These are phyloP conservation scores for Idaea dimidiata DNA, from an alignment of 2,888 invertebrate genomes.

Conservation along the genomic window DNA sequence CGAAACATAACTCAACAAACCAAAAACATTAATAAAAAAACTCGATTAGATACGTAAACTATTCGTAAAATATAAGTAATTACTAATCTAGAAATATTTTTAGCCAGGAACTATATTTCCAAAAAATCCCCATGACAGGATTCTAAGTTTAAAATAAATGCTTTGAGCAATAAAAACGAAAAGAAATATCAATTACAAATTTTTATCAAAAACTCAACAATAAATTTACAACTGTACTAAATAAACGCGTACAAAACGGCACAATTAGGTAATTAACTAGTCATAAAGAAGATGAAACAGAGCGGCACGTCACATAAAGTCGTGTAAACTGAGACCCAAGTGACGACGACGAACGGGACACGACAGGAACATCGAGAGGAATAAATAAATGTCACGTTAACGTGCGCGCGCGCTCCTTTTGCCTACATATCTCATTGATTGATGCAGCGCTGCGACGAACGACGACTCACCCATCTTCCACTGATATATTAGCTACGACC, in stretches of 20 bases:
- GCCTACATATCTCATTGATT: conserved; percentile 60
- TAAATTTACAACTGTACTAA: not conserved
- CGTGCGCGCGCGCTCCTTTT: conserved; percentile 45
- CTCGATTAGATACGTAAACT: too few relatives aligned
- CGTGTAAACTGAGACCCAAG: conserved; percentile 59
- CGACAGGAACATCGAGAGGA: conserved; percentile 67
- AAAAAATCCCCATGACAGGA: too few relatives aligned
- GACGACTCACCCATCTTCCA: conserved; percentile 41
- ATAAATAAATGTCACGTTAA: conserved; percentile 76
- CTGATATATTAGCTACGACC: conserved; percentile 34
- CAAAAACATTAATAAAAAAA: too few relatives aligned
- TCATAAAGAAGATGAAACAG: conserved; percentile 28
- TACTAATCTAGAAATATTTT: too few relatives aligned
- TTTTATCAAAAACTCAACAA: not conserved
- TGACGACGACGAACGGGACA: conserved; percentile 49
- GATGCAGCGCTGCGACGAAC: conserved; percentile 59
- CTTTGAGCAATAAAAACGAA: too few relatives aligned
- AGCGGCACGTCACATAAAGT: conserved; percentile 35
- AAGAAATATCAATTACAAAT: too few relatives aligned
- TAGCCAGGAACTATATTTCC: too few relatives aligned
- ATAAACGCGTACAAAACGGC: not conserved
- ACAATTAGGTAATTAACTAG: conserved; percentile 14
- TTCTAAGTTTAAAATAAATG: too few relatives aligned
- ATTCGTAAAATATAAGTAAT: too few relatives aligned
- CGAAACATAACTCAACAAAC: too few relatives aligned